phyloP scores from a whole-genome alignment of 2,888 invertebrate species.

The Blera fallax region DNA sequence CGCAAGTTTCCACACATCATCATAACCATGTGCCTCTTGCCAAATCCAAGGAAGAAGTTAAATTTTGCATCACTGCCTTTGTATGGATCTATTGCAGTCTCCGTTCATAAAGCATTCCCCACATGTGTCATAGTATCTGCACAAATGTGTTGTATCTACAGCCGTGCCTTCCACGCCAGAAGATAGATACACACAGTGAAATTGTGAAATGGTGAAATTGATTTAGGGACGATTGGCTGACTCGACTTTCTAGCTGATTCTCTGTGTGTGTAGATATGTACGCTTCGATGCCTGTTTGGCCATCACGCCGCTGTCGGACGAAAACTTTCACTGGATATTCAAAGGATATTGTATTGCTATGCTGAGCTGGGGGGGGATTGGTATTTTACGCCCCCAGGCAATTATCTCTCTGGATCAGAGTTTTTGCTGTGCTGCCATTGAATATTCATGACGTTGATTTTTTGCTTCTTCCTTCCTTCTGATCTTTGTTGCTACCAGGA shows the following conservation, averaged over 20 bases:
- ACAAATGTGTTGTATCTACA: slow-evolving; percentile 35
- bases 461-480: background rate
- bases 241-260: slow-evolving; percentile 47
- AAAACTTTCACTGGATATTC: slow-evolving; percentile 50
- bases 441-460: slow-evolving; percentile 66
- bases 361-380: background rate
- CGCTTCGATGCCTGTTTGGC: slow-evolving; percentile 26
- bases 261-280: slow-evolving; percentile 6
- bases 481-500: slow-evolving; percentile 38
- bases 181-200: slow-evolving; percentile 41
- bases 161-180: slow-evolving; percentile 43
- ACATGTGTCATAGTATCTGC: background rate
- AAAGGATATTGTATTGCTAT: slow-evolving; percentile 35
- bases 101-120: slow-evolving; percentile 17
- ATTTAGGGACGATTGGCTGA: slow-evolving; percentile 70
- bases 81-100: slow-evolving; percentile 46
- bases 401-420: slow-evolving; percentile 49
- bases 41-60: background rate
- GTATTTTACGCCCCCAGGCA: slow-evolving; percentile 50
- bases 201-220: slow-evolving; percentile 63
- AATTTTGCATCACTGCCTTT: slow-evolving; percentile 48
- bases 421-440: slow-evolving; percentile 53
- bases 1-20: background rate
- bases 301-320: background rate
- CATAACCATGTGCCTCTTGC: slow-evolving; percentile 20